Conservation (phyloP, 2,888 invertebrate genomes). For the Acronicta leporina region DNA sequence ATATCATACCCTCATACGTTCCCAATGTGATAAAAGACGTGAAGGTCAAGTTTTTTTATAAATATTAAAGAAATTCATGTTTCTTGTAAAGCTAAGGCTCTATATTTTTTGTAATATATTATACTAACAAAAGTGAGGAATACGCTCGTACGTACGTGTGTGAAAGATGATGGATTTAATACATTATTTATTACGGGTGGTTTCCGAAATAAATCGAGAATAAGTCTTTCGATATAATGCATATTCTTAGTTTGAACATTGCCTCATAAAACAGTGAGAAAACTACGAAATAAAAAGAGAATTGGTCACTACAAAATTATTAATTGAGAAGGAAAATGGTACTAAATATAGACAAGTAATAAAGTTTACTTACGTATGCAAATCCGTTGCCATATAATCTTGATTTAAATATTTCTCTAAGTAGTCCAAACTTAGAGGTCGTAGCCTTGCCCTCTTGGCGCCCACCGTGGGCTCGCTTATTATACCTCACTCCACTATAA, state of each 20-base stretch:
- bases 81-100: background rate
- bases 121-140: constrained; percentile 5
- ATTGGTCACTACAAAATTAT: too few relatives aligned
- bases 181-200: constrained; percentile 23
- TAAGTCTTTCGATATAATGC: too few relatives aligned
- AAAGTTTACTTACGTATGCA: constrained; percentile 26
- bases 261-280: too few relatives aligned
- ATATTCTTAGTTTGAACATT: too few relatives aligned
- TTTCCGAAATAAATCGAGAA: too few relatives aligned
- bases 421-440: constrained; percentile 61
- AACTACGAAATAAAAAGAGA: too few relatives aligned
- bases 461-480: constrained; percentile 60
- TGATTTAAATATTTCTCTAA: constrained; percentile 50
- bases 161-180: constrained; percentile 5
- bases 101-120: constrained; percentile 2
- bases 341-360: constrained; percentile 20
- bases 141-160: constrained; percentile 6
- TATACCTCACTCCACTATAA: constrained; percentile 48
- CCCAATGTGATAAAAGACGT: constrained; percentile 5
- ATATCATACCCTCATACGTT: background rate
- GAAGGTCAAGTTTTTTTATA: background rate
- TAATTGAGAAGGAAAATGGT: constrained; percentile 9
- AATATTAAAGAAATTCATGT: background rate
- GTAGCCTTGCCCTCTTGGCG: constrained; percentile 73
- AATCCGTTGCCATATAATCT: constrained; percentile 49